These are phyloP conservation scores for Mesochorus sp. DNA, from an alignment of 2,888 invertebrate species.

Conservation along the genomic window DNA sequence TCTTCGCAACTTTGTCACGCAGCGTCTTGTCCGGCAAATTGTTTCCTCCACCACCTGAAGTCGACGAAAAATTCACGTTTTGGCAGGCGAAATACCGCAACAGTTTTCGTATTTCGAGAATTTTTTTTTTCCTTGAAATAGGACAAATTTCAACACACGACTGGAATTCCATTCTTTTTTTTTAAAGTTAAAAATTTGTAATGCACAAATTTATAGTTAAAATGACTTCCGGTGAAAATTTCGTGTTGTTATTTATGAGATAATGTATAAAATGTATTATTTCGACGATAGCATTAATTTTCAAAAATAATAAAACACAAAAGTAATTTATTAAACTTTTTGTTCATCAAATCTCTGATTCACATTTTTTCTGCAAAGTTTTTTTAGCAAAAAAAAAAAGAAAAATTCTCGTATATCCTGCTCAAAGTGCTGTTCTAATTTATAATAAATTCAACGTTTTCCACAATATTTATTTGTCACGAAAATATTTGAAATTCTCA, in stretches of 20 bases:
- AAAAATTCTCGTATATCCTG: background rate
- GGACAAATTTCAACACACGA: background rate
- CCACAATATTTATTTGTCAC: no score
- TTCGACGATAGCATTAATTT: no score
- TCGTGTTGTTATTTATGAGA: background rate
- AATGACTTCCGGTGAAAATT: background rate
- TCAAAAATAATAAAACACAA: no score
- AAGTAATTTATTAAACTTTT: no score
- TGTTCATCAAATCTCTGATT: no score
- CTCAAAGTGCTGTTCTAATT: no score
- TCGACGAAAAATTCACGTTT: background rate
- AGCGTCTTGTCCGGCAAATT: constrained; percentile 67
- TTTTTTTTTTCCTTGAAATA: no score
- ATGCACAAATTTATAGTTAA: background rate
- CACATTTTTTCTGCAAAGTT: no score
- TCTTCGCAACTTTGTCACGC: constrained; percentile 71
- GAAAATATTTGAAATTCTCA: no score
- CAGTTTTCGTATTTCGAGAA: background rate
- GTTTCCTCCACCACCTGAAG: constrained; percentile 63
- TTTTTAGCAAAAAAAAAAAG: background rate
- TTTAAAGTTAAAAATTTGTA: background rate
- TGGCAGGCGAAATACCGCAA: no score
- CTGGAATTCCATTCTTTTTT: background rate
- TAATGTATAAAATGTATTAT: no score
- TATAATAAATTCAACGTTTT: no score